phyloP scores from a whole-genome alignment of 2,888 invertebrate genomes.

The Ctena decussata region DNA sequence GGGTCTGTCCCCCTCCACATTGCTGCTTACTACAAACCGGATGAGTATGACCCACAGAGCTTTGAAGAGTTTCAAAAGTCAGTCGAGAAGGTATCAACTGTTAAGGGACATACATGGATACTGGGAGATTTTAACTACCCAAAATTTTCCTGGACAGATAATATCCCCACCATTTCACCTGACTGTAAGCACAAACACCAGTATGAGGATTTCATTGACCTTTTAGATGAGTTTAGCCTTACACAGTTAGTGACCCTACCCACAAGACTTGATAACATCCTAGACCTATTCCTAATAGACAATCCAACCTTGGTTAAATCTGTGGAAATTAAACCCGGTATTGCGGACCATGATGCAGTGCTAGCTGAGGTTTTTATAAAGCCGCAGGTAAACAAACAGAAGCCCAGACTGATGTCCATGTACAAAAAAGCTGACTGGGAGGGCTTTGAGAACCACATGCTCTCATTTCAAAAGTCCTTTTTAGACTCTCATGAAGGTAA shows the following conservation, averaged over 20 bases:
- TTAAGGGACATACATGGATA: not conserved
- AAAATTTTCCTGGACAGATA: not conserved
- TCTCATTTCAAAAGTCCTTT: not conserved
- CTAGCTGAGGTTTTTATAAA: not conserved
- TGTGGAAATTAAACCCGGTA: too few species aligned
- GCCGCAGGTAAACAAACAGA: not conserved
- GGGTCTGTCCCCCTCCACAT: not conserved
- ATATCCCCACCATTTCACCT: not conserved
- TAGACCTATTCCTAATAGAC: not conserved
- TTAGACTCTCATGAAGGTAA: too few species aligned
- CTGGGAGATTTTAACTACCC: conserved; percentile 2
- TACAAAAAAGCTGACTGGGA: conserved; percentile 5
- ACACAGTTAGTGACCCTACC: not conserved
- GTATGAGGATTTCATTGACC: not conserved
- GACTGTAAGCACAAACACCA: not conserved
- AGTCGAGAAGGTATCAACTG: not conserved
- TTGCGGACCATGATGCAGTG: not conserved
- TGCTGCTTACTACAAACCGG: not conserved
- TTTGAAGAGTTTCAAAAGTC: not conserved
- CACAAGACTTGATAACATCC: not conserved
- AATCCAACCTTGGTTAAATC: not conserved
- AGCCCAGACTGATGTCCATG: not conserved
- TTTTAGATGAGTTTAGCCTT: not conserved
- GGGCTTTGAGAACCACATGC: not conserved
- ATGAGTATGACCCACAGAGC: not conserved